Evolutionary conservation across 2,797 vertebrate species (phyloP).

Genomic region (Sibirionetta formosa): DNA sequence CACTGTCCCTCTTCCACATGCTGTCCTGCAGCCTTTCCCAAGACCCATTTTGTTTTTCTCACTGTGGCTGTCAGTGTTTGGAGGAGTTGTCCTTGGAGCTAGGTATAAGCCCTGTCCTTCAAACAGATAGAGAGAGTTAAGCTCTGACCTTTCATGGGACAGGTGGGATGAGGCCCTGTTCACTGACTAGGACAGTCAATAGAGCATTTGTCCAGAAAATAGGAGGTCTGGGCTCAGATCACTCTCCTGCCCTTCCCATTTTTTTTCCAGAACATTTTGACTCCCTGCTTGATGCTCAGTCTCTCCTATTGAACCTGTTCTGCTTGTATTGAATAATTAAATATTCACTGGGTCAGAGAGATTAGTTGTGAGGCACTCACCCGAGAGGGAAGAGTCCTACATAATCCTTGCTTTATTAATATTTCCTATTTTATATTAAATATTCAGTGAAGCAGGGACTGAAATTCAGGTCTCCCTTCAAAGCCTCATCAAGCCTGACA

Average conservation of each 20-base stretch:
- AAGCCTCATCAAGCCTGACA: constrained; percentile 16
- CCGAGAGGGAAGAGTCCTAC: not conserved
- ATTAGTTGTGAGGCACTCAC: not conserved
- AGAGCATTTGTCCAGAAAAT: not conserved
- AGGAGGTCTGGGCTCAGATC: not conserved
- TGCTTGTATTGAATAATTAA: not conserved
- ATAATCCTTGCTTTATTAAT: constrained; percentile 60
- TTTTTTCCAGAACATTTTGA: not conserved
- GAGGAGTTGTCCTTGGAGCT: not conserved
- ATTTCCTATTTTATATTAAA: constrained; percentile 42
- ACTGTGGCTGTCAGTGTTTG: not conserved
- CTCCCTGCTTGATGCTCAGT: not conserved
- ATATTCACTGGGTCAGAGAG: not conserved
- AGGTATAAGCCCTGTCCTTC: not conserved
- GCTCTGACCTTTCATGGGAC: not conserved
- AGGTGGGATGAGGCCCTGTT: not conserved
- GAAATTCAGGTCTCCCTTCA: constrained; percentile 10
- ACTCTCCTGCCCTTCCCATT: not conserved
- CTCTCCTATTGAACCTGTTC: not conserved
- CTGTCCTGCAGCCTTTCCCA: not conserved
- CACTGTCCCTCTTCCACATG: too few species aligned
- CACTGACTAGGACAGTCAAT: not conserved
- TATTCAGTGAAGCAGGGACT: not conserved
- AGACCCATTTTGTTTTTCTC: not conserved
- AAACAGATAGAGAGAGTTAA: not conserved